Evolutionary conservation across 2,113 vertebrate genomes (phyloP), one percentile per base, ranked within the genome.

Genomic region (Crotalus viridis): DNA sequence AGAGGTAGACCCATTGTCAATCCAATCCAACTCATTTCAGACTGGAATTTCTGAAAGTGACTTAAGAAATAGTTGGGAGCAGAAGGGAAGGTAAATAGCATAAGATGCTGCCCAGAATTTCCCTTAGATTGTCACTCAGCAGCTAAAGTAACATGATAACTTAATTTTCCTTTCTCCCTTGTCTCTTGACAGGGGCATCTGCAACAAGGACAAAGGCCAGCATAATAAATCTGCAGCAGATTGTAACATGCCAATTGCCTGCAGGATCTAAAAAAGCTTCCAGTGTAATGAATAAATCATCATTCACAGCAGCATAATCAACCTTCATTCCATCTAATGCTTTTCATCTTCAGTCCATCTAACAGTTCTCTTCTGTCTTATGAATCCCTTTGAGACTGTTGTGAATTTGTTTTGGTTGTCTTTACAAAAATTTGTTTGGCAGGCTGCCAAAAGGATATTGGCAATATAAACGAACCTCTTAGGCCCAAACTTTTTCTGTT

Each of bases 401-500:
- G 90, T 93, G 88, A 9, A 64, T 92, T 90, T 94, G 61, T 48
- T 69, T 93, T 95, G 95, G 94, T 96, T 95, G 33, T 64, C 52
- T 96, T 96, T 94, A 95, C 15, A 0, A 95, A 94, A 89, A 92
- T 51, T 28, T 22, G 90, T 8, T 43, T 93, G 95, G 26, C 52
- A 92, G 93, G n/a, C 87, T 95, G 94, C 96, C 95, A 95, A 95
- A 74, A 96, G 91, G 81, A 95, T 94, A 94, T 93, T 93, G 90
- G 95, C 93, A 92, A 90, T 91, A 93, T 91, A 91, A 91, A 93
- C 89, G 89, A 91, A 93, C 89, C 93, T 94, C 91, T 95, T 92
- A 92, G 69, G 94, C 61, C 94, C 93, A 88, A 93, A 74, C 56
- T 85, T 90, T 91, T 89, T 94, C 88, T 92, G 93, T 95, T 95